Conservation (phyloP, 2,888 invertebrate species). For the Ormyrus labotus region DNA sequence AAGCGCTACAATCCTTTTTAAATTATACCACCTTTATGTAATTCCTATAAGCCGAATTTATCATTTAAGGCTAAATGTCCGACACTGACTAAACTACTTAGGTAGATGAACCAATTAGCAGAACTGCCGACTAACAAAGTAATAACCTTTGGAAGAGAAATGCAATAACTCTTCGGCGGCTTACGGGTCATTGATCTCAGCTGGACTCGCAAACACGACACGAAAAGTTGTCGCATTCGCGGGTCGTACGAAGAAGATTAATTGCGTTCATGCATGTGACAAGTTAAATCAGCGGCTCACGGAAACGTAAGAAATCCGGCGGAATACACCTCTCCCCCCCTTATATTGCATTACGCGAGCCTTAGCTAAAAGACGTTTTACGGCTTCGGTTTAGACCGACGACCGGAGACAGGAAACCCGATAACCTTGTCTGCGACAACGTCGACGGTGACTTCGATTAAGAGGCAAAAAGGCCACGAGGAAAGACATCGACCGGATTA, state of each 20-base stretch:
- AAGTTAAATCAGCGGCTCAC: constrained; percentile 22
- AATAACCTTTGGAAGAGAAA: background rate
- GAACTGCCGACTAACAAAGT: background rate
- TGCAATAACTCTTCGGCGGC: background rate
- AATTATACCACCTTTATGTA: too few relatives aligned
- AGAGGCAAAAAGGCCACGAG: background rate
- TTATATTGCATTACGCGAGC: constrained; percentile 57
- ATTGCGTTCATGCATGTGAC: constrained; percentile 24
- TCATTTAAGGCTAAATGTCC: too few relatives aligned
- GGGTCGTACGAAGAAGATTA: constrained; percentile 28
- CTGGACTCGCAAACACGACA: background rate
- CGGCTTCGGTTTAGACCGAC: constrained; percentile 67
- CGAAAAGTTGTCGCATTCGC: background rate
- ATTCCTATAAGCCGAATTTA: too few relatives aligned
- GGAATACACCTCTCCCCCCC: background rate
- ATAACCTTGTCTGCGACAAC: constrained; percentile 63
- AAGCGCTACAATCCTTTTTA: too few relatives aligned
- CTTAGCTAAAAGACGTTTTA: constrained; percentile 58
- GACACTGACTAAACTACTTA: too few relatives aligned
- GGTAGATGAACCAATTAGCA: background rate
- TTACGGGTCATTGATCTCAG: constrained; percentile 33
- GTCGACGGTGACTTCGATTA: constrained; percentile 11
- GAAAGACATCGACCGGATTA: constrained; percentile 30
- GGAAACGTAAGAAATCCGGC: constrained; percentile 37
- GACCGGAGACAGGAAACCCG: constrained; percentile 61